Evolutionary conservation across 2,888 invertebrate genomes (phyloP).

Genomic region (Agriopis aurantiaria): DNA sequence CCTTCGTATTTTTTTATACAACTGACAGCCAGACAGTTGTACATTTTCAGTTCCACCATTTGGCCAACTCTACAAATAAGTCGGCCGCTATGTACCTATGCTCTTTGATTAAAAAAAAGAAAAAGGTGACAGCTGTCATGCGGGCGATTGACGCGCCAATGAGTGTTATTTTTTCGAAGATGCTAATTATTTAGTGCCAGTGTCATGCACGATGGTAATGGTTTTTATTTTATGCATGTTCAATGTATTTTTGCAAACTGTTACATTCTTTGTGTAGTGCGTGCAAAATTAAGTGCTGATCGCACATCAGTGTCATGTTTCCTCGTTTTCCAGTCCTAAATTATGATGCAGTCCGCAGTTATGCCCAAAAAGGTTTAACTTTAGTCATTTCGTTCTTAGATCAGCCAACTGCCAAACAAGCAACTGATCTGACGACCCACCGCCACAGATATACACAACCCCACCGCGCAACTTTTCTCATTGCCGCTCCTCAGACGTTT

Average conservation of each 20-base stretch:
- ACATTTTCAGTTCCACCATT: not conserved
- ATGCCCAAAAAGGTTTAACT: too few species aligned
- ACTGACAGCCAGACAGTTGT: not conserved
- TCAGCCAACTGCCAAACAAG: too few species aligned
- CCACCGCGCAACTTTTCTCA: not conserved
- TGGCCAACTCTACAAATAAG: not conserved
- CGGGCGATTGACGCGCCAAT: conserved; percentile 40
- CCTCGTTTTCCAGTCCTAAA: too few species aligned
- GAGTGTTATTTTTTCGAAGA: conserved; percentile 25
- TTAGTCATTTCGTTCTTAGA: too few species aligned
- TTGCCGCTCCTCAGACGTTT: not conserved
- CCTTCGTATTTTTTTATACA: not conserved
- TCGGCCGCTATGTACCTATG: not conserved
- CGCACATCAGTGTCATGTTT: not conserved
- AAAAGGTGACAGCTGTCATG: conserved; percentile 45
- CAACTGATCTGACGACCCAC: too few species aligned
- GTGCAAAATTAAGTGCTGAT: not conserved
- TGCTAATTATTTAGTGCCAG: conserved; percentile 13
- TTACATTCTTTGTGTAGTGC: conserved; percentile 1
- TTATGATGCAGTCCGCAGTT: too few species aligned
- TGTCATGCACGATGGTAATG: not conserved
- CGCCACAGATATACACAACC: too few species aligned
- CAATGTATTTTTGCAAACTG: not conserved
- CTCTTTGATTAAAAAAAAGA: conserved; percentile 35
- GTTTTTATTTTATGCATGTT: conserved; percentile 2